Evolutionary conservation across 92 coral and sea anemone species (phyloP).

Genomic region (Porites rus): DNA sequence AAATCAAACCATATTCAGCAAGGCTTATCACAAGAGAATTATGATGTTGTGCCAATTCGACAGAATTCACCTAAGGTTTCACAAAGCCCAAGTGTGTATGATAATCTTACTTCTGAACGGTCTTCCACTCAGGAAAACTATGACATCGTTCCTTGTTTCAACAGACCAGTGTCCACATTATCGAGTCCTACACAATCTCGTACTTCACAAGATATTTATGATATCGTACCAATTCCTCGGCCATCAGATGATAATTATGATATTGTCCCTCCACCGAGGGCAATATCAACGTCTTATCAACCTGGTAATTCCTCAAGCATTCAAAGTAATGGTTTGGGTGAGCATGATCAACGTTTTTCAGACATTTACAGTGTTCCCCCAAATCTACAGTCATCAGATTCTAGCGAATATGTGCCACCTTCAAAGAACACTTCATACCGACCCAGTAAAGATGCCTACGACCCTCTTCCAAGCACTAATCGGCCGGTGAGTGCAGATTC

Average conservation of each 20-base stretch:
- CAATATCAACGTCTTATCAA: not conserved
- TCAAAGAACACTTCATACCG: slow-evolving; percentile 32
- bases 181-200: slow-evolving; percentile 18
- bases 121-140: slow-evolving; percentile 22
- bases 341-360: slow-evolving; percentile 8
- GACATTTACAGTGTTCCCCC: slow-evolving; percentile 43
- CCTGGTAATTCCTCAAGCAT: not conserved
- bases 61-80: not conserved
- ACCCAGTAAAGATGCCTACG: slow-evolving; percentile 32
- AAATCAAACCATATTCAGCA: slow-evolving; percentile 11
- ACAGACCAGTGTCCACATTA: slow-evolving; percentile 1
- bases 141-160: slow-evolving; percentile 23
- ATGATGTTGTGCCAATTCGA: slow-evolving; percentile 58
- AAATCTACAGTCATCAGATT: not conserved
- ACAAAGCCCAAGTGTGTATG: slow-evolving; percentile 1
- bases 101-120: slow-evolving; percentile 12
- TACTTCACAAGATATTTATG: slow-evolving; percentile 35
- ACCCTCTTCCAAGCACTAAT: slow-evolving; percentile 32
- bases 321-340: not conserved
- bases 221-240: slow-evolving; percentile 68
- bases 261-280: slow-evolving; percentile 67
- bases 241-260: slow-evolving; percentile 74
- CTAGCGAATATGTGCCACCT: slow-evolving; percentile 52
- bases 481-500: slow-evolving; percentile 54
- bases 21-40: slow-evolving; percentile 56